These are phyloP conservation scores for Acanthisitta chloris DNA, from an alignment of 2,113 vertebrate species.

Conservation along the genomic window DNA sequence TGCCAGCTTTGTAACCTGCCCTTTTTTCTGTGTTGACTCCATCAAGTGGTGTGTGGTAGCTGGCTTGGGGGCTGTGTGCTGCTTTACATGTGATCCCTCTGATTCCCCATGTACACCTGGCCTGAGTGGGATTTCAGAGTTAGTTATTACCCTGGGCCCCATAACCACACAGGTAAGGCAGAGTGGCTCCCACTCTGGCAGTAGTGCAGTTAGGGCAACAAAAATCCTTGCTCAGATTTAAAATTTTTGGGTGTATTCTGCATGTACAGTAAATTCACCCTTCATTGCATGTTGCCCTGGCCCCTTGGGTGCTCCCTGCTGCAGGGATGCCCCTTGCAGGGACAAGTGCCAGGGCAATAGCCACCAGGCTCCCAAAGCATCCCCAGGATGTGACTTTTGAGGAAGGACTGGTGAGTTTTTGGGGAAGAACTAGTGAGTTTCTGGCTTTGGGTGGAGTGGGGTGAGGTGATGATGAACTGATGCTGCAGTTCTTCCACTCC, in stretches of 20 bases:
- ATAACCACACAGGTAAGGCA: neutral
- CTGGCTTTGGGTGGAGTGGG: neutral
- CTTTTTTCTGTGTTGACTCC: neutral
- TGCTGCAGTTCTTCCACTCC: neutral
- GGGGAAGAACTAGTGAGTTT: neutral
- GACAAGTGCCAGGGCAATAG: neutral
- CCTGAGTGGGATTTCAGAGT: accelerated
- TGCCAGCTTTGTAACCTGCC: neutral
- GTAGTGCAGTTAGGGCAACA: accelerated
- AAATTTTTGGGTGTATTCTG: neutral
- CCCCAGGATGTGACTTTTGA: neutral
- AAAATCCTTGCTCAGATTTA: neutral
- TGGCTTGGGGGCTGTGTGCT: accelerated
- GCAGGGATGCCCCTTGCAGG: neutral
- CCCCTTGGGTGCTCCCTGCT: neutral
- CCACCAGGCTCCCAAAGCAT: neutral
- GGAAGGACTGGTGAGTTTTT: neutral
- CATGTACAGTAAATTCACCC: neutral
- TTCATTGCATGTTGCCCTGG: accelerated
- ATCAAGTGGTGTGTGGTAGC: neutral
- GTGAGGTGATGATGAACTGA: neutral
- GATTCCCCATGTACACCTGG: accelerated
- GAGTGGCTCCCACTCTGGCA: neutral
- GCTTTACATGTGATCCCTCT: accelerated
- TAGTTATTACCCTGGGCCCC: neutral